Percentiles rank a stretch among this genome's conserved stretches.
Conservation (phyloP, 2,113 vertebrate genomes). For the Chaetodon auriga region DNA sequence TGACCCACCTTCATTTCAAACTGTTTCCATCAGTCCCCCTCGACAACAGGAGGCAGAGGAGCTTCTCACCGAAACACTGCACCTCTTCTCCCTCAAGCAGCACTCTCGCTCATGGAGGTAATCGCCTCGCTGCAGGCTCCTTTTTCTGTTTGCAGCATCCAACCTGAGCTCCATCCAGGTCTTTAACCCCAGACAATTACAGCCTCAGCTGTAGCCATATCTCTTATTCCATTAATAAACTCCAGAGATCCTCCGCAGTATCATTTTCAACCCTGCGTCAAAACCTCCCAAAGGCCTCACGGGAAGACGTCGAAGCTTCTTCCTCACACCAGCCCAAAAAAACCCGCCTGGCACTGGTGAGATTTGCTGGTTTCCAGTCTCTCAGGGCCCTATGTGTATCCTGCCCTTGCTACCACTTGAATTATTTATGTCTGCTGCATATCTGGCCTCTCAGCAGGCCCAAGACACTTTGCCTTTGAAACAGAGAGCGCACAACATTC, state of each 20-base stretch:
- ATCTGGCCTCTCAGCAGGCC: conserved; percentile 60
- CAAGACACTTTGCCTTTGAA: conserved; percentile 51
- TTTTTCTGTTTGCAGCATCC: background rate
- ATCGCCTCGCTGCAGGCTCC: conserved; percentile 14
- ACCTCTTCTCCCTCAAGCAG: background rate
- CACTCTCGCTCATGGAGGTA: background rate
- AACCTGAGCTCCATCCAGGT: conserved; percentile 6
- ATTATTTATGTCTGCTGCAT: conserved; percentile 75
- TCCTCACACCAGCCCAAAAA: conserved; percentile 33
- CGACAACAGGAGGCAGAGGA: background rate
- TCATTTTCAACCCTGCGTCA: conserved; percentile 12
- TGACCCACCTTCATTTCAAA: conserved; percentile 29
- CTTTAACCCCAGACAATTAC: conserved; percentile 37
- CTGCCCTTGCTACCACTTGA: conserved; percentile 57
- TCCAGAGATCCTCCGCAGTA: conserved; percentile 16
- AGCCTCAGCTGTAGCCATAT: background rate
- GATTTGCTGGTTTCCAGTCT: conserved; percentile 63
- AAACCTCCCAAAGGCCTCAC: conserved; percentile 10
- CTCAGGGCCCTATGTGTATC: conserved; percentile 58
- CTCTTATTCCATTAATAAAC: conserved; percentile 27
- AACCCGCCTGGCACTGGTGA: conserved; percentile 52
- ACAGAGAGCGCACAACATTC: conserved; percentile 40
- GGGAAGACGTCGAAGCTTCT: conserved; percentile 13
- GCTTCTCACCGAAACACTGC: conserved; percentile 13
- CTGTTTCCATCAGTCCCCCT: conserved; percentile 11